Percentiles rank a stretch among this genome's conserved stretches.
These are phyloP conservation scores for Ailurus styani DNA, from an alignment of 2,113 vertebrate species.

Conservation along the genomic window DNA sequence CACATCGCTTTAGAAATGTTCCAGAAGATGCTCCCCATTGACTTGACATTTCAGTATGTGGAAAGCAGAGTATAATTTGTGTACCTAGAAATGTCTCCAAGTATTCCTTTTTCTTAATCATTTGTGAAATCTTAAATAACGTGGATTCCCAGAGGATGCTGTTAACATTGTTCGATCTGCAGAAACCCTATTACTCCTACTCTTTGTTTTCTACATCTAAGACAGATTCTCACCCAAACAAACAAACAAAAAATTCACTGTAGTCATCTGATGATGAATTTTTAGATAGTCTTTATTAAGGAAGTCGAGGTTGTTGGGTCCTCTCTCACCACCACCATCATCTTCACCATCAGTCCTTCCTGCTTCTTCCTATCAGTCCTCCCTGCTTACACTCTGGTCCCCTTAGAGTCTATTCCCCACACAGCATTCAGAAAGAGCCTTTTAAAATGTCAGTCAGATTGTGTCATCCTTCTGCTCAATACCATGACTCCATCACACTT, in stretches of 20 bases:
- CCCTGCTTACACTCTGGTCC: neutral
- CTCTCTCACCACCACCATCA: neutral
- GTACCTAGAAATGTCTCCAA: neutral
- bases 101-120: constrained; percentile 18
- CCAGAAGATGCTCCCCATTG: neutral
- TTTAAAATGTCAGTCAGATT: neutral
- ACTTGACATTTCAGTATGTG: constrained; percentile 37
- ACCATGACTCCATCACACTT: neutral
- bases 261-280: neutral
- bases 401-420: neutral
- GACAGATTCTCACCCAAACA: neutral
- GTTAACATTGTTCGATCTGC: neutral
- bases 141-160: neutral
- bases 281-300: neutral
- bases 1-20: neutral
- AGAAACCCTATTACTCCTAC: neutral
- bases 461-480: neutral
- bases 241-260: neutral
- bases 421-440: neutral
- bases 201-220: neutral
- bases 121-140: constrained; percentile 33
- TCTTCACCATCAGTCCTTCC: neutral
- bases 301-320: neutral
- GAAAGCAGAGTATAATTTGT: constrained; percentile 24
- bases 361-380: neutral